Evolutionary conservation across 2,888 invertebrate species (phyloP).

Genomic region (Oscheius sp.): DNA sequence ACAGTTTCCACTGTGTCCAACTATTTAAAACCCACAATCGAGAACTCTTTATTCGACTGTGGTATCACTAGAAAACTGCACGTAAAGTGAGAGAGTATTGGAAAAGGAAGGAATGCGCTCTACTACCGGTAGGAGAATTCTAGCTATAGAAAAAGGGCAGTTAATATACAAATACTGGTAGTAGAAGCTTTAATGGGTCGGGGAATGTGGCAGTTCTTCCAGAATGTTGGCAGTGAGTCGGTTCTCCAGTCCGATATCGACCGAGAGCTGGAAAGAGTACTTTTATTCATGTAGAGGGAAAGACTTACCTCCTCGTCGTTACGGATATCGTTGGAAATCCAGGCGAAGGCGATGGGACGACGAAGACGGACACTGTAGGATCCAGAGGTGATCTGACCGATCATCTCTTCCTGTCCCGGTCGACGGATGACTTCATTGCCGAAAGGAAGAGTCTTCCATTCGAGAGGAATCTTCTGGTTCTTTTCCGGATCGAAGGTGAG

Average conservation of each 20-base stretch:
- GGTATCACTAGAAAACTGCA: background rate
- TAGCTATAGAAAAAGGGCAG: background rate
- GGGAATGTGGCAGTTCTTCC: slow-evolving; percentile 52
- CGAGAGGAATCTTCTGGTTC: slow-evolving; percentile 42
- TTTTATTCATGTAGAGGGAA: background rate
- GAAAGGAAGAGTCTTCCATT: slow-evolving; percentile 46
- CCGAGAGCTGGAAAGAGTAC: slow-evolving; percentile 54
- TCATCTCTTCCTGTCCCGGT: slow-evolving; percentile 69
- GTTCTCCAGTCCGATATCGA: slow-evolving; percentile 60
- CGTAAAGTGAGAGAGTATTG: background rate
- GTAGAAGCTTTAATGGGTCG: slow-evolving; percentile 46
- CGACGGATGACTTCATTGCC: slow-evolving; percentile 59
- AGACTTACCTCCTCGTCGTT: slow-evolving; percentile 46
- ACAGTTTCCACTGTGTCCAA: no score
- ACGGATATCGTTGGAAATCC: slow-evolving; percentile 72
- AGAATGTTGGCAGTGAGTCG: slow-evolving; percentile 52
- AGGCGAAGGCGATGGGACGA: slow-evolving; percentile 75
- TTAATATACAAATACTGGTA: slow-evolving; percentile 6
- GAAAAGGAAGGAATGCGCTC: background rate
- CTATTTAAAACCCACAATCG: no score
- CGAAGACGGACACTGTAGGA: slow-evolving; percentile 74
- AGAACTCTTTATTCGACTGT: background rate
- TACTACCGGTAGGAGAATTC: background rate
- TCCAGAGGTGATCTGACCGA: slow-evolving; percentile 76
- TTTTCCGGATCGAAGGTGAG: slow-evolving; percentile 55